A percentile compares a stretch with the other conserved stretches of the same genome.
phyloP scores from a whole-genome alignment of 2,888 invertebrate species.

The Lacanobia wlatinum region DNA sequence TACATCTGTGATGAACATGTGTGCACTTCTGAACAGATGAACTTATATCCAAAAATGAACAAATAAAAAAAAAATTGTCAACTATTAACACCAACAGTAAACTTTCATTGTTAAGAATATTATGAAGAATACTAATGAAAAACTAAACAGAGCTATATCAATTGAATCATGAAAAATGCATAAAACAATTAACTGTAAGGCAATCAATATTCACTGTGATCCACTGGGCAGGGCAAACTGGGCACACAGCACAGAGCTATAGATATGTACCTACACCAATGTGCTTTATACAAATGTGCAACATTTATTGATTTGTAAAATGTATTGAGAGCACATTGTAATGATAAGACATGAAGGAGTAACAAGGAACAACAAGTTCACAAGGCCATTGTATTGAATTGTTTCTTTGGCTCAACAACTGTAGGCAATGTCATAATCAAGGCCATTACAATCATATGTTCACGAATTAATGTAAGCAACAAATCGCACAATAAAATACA shows the following conservation, averaged over 20 bases:
- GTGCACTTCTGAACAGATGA: not conserved
- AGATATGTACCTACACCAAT: not conserved
- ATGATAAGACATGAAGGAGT: constrained; percentile 57
- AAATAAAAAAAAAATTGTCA: not conserved
- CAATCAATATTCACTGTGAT: constrained; percentile 52
- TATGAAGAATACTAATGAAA: constrained; percentile 7
- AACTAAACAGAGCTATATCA: constrained; percentile 11
- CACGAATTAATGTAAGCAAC: constrained; percentile 49
- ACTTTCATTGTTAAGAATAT: not conserved
- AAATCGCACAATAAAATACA: constrained; percentile 33
- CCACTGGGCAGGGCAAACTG: constrained; percentile 33
- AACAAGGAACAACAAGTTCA: constrained; percentile 65
- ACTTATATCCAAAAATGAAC: not conserved
- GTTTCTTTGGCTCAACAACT: constrained; percentile 66
- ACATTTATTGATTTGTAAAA: constrained; percentile 39
- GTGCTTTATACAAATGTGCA: constrained; percentile 21
- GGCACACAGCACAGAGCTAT: constrained; percentile 12
- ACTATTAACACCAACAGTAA: not conserved
- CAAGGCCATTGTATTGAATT: constrained; percentile 73
- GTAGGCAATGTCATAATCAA: constrained; percentile 84
- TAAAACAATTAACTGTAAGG: constrained; percentile 17
- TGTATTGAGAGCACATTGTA: constrained; percentile 41
- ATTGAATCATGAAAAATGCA: constrained; percentile 31
- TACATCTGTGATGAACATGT: no score
- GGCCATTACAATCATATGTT: constrained; percentile 81